Percentiles rank a stretch among this genome's conserved stretches.
Conservation (phyloP, 2,888 invertebrate species). For the Selenia dentaria region DNA sequence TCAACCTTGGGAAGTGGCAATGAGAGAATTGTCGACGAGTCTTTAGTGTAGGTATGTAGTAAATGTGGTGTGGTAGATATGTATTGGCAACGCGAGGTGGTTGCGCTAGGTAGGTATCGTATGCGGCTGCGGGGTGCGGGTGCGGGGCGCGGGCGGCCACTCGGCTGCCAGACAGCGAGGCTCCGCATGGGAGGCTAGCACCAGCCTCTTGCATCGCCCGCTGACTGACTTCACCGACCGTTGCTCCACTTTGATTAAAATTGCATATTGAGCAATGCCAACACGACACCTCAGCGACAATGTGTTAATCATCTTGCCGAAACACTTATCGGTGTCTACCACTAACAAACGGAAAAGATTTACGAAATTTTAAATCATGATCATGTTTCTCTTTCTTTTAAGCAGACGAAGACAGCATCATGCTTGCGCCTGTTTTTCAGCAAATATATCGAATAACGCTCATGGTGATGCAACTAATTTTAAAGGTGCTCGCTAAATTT, state of each 20-base stretch:
- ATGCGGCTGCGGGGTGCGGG: constrained; percentile 43
- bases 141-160: constrained; percentile 47
- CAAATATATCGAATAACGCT: too few species aligned
- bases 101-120: constrained; percentile 66
- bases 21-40: constrained; percentile 53
- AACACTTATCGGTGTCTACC: constrained; percentile 30
- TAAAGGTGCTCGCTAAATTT: constrained; percentile 12
- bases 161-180: constrained; percentile 83
- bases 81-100: constrained; percentile 69
- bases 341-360: constrained; percentile 26
- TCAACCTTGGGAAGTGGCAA: constrained; percentile 53
- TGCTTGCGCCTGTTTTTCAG: too few species aligned
- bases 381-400: background rate
- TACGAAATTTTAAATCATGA: too few species aligned
- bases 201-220: constrained; percentile 77
- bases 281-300: constrained; percentile 43
- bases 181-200: constrained; percentile 82
- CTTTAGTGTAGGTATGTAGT: constrained; percentile 42
- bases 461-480: too few species aligned
- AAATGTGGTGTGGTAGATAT: constrained; percentile 61
- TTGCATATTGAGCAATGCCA: constrained; percentile 52
- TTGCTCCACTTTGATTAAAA: constrained; percentile 75
- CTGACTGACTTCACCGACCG: constrained; percentile 73
- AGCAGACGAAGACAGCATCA: too few species aligned
- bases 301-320: constrained; percentile 40